Conservation (phyloP, 2,113 vertebrate species). For the Oplegnathus fasciatus region DNA sequence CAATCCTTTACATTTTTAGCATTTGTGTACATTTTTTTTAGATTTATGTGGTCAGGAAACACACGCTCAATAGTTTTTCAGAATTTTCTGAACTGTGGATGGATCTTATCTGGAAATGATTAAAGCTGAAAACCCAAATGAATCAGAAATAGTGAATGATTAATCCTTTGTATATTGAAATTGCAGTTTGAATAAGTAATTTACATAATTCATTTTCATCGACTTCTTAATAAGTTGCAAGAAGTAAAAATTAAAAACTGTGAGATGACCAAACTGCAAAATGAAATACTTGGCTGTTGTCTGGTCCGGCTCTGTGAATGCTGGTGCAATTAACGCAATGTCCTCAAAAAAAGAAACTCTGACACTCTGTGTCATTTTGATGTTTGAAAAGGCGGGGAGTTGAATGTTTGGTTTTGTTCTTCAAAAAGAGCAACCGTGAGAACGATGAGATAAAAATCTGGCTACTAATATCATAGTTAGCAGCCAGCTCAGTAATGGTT, state of each 20-base stretch:
- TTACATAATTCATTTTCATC: background rate
- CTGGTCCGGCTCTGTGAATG: background rate
- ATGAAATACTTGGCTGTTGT: background rate
- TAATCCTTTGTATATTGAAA: background rate
- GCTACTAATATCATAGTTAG: no score
- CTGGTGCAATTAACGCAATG: background rate
- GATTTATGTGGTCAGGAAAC: background rate
- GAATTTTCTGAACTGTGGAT: background rate
- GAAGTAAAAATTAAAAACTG: background rate
- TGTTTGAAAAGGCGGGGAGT: no score
- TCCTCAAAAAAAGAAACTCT: no score
- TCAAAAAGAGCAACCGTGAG: no score
- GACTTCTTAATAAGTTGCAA: background rate
- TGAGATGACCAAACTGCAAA: background rate
- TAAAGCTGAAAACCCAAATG: background rate
- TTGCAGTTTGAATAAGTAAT: background rate
- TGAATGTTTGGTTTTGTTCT: no score
- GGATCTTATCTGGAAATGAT: background rate
- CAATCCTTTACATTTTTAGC: background rate
- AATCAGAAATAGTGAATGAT: background rate
- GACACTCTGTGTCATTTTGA: no score
- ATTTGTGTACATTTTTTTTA: background rate
- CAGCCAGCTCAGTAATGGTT: no score
- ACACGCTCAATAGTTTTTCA: background rate
- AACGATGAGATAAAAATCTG: no score